phyloP scores from a whole-genome alignment of 1,140 invertebrate species.

The Drosophila nasuta region DNA sequence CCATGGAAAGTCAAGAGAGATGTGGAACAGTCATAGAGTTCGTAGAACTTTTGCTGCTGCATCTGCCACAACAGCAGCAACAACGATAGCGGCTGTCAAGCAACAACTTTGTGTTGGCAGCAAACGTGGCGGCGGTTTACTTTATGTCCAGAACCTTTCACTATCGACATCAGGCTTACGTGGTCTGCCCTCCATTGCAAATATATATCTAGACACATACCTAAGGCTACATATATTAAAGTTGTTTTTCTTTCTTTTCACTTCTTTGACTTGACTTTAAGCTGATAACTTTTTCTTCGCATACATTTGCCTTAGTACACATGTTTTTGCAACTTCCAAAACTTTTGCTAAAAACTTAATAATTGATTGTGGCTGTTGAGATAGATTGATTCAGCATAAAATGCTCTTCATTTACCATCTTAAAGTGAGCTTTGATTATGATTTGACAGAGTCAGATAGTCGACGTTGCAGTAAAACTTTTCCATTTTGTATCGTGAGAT shows the following conservation, averaged over 20 bases:
- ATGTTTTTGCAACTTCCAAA: too few relatives aligned
- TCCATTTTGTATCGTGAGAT: conserved; percentile 34
- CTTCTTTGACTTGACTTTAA: conserved; percentile 6
- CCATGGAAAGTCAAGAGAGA: conserved; percentile 75
- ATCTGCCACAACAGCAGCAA: conserved; percentile 38
- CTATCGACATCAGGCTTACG: conserved; percentile 51
- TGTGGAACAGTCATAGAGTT: conserved; percentile 65
- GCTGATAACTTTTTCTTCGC: neutral
- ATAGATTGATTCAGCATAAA: neutral
- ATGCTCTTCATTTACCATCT: neutral
- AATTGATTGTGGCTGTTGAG: too few relatives aligned
- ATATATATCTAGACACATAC: conserved; percentile 7
- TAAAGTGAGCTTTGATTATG: neutral
- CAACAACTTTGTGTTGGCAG: conserved; percentile 17
- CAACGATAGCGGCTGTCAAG: conserved; percentile 54
- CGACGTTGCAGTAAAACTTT: conserved; percentile 25
- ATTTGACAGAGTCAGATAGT: neutral
- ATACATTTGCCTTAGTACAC: too few relatives aligned
- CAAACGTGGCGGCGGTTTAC: conserved; percentile 14
- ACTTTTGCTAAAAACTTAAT: neutral
- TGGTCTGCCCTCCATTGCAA: conserved; percentile 26
- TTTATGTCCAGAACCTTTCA: conserved; percentile 59
- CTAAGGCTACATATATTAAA: conserved; percentile 14
- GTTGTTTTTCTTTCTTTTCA: neutral
- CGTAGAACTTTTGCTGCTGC: conserved; percentile 69